Base-by-base conservation (phyloP, 1,140 invertebrate species). In the Caenorhabditis latens region DNA sequence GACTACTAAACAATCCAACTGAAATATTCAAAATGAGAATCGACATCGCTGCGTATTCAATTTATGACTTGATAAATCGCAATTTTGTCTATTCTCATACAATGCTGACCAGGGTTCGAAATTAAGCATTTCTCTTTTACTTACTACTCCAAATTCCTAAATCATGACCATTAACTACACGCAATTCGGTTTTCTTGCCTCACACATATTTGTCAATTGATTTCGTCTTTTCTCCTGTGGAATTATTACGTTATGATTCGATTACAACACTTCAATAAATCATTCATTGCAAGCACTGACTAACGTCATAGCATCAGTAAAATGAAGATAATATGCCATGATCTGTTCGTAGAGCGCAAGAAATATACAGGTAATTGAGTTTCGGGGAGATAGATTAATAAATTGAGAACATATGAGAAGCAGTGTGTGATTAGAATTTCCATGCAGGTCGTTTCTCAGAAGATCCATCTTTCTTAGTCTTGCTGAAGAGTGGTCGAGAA, bases 391-490 rank as follows among this genome's bases (percentile, higher is more conserved):
- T 63, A 63, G 61, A 9, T 63, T 0, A 63, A 19, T 16, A 63
- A 63, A 40, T 2, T 11, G 11, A 21, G 57, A 58, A 21, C 16
- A 58, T 4, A 58, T 13, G 4, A 63, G 11, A 63, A 48, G 24
- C 24, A 13, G 40, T 16, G 13, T 40, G 50, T 24, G 6, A 14
- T 88, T 40, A 88, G 42, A 88, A 88, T 84, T 88, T 88, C 87
- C 87, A 88, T n/a, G 87, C 87, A 21, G 87, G 87, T 84, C 87
- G 84, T 57, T 87, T 88, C 42, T 88, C 87, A 8, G 87, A 85
- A 48, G 53, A 43, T 75, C 19, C 71, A 43, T 89, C 88, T 50
- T 89, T 89, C 61, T 86, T 85, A 21, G 84, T 32, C n/a, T 71
- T 79, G 16, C 83, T 71, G 58, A 89, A 89, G 2, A 89, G 75